Conservation (phyloP, 2,797 vertebrate species). For the Molossus molossus region DNA sequence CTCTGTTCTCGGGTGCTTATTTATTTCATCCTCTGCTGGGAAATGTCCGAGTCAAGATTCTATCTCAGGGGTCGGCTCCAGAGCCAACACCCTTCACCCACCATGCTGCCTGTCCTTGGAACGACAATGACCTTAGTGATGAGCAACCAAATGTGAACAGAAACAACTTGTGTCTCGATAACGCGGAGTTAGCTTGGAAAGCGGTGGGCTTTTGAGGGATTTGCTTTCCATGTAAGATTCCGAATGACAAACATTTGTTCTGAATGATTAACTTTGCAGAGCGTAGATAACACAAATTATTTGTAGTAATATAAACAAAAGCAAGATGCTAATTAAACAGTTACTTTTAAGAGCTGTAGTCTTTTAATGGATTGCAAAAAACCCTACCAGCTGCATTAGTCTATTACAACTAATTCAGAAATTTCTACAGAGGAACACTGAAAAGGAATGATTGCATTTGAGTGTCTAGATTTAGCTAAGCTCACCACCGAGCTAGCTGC, state of each 20-base stretch:
- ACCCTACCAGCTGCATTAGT: conserved; percentile 4
- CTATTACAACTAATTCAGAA: conserved; percentile 54
- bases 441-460: background rate
- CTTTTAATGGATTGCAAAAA: conserved; percentile 59
- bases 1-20: background rate
- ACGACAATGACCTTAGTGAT: background rate
- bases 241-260: conserved; percentile 69
- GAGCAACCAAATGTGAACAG: background rate
- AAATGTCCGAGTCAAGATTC: background rate
- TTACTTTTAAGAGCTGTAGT: conserved; percentile 72
- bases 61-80: background rate
- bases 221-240: conserved; percentile 31
- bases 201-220: background rate
- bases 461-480: conserved; percentile 49
- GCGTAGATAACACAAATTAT: conserved; percentile 35
- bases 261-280: conserved; percentile 65
- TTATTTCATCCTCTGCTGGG: background rate
- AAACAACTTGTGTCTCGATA: background rate
- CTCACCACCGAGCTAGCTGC: background rate
- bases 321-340: conserved; percentile 80
- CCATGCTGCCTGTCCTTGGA: background rate
- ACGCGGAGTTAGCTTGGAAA: conserved; percentile 26
- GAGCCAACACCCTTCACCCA: background rate
- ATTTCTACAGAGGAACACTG: conserved; percentile 64
- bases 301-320: conserved; percentile 74